These are phyloP conservation scores for Ectemnius continuus DNA, from an alignment of 2,888 invertebrate species.

Conservation along the genomic window DNA sequence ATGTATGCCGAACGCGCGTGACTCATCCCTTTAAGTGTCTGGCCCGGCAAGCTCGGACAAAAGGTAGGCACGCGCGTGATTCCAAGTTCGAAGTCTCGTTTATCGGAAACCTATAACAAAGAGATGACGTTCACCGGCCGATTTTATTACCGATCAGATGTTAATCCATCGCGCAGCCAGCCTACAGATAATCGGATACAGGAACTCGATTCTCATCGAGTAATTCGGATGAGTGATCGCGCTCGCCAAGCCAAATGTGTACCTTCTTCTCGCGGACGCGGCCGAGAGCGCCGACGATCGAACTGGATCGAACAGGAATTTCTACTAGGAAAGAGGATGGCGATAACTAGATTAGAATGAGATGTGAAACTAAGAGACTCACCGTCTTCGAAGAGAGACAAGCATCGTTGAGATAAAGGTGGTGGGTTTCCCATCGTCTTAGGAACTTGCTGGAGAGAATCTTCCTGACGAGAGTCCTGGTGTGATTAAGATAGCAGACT, in stretches of 20 bases:
- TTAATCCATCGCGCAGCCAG: too few species aligned
- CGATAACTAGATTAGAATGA: not conserved
- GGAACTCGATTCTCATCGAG: too few species aligned
- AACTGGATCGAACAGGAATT: not conserved
- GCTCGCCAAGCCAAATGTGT: not conserved
- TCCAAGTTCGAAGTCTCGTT: too few species aligned
- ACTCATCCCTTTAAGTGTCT: conserved; percentile 1
- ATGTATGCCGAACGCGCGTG: not conserved
- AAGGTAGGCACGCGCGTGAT: too few species aligned
- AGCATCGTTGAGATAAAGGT: conserved; percentile 83
- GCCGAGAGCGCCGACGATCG: too few species aligned
- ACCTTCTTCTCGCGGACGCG: not conserved
- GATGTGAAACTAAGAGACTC: conserved; percentile 71
- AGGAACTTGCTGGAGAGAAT: conserved; percentile 88
- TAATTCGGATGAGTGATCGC: too few species aligned
- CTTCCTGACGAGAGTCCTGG: conserved; percentile 88
- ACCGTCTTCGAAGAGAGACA: conserved; percentile 87
- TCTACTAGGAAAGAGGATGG: not conserved
- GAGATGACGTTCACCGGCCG: too few species aligned
- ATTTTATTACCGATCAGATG: too few species aligned
- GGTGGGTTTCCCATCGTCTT: conserved; percentile 88
- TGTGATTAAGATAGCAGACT: conserved; percentile 88
- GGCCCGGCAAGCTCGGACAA: too few species aligned
- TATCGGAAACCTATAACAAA: too few species aligned
- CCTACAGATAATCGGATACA: too few species aligned